phyloP scores from a whole-genome alignment of 2,797 vertebrate species.

The Periparus ater region DNA sequence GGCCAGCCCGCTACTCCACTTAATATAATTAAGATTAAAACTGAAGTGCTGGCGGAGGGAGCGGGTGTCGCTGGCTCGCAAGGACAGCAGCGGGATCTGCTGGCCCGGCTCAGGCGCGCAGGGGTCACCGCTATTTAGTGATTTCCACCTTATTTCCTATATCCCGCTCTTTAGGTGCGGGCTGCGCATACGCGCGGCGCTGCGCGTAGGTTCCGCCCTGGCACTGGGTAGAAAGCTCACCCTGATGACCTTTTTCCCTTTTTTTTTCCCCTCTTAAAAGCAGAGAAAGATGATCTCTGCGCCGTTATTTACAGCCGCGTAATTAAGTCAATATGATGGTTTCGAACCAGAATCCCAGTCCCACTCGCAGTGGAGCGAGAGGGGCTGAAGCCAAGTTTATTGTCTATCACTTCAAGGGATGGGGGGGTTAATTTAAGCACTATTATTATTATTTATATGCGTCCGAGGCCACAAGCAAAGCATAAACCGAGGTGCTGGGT shows the following conservation, averaged over 20 bases:
- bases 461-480: background rate
- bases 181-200: background rate
- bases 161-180: background rate
- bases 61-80: background rate
- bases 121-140: background rate
- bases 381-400: background rate
- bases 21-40: constrained; percentile 79
- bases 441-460: background rate
- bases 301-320: constrained; percentile 15
- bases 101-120: background rate
- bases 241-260: background rate
- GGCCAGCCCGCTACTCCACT: constrained; percentile 68
- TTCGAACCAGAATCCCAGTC: background rate
- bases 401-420: background rate
- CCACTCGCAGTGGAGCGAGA: background rate
- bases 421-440: background rate
- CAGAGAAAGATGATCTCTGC: background rate
- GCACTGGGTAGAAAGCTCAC: background rate
- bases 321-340: constrained; percentile 23
- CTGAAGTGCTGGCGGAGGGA: constrained; percentile 58
- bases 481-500: background rate
- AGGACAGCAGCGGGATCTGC: constrained; percentile 3
- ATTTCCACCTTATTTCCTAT: background rate
- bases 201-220: background rate
- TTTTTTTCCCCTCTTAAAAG: background rate